Base-by-base conservation (phyloP, 1,140 invertebrate genomes). In the Solenopsis invicta region DNA sequence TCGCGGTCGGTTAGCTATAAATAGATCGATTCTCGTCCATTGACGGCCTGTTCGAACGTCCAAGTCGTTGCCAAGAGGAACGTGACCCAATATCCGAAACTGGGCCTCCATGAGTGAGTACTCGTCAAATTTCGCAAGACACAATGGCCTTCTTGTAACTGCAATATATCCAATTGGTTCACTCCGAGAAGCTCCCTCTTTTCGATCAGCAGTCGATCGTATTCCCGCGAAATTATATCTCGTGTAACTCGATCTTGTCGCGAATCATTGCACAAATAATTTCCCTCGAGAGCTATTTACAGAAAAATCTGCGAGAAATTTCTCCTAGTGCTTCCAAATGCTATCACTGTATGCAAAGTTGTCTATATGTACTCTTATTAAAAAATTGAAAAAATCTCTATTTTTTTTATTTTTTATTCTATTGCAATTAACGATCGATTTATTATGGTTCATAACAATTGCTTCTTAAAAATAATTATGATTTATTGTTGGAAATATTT, bases 21-120 rank as follows among this genome's bases (percentile, higher is more conserved):
- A 86, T 89, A 89, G 69, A 86, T 76, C 59, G 29, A 89, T 88
- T 81, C 76, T 62, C 87, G 50, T 81, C 56, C 76, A 87, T 89
- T 74, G 76, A 71, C 56, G 45, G 74, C 62, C 69, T 29, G 61
- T 54, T 52, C 21, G 56, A 24, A 45, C 81, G n/a, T 62, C 24
- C 24, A 34, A 50, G 24, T 29, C 54, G 75, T 71, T 86, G 88
- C 88, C 88, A 86, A 89, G 48, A 69, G 74, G 67, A 80, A 34
- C 75, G 54, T 71, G 87, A 89, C 88, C 88, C 71, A 88, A 89
- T 89, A n/a, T 56, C 1, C 37, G 41, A 71, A 66, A 86, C 66
- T 74, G 45, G 59, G 18, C 24, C 78, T 82, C 21, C 13, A 21
- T n/a, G 61, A 66, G 29, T 24, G 12, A 54, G 5, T 16, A n/a